Percentiles rank a stretch among this genome's conserved stretches.
These are phyloP conservation scores for Alviniconcha strummeri DNA, from an alignment of 2,888 invertebrate species.

Conservation along the genomic window DNA sequence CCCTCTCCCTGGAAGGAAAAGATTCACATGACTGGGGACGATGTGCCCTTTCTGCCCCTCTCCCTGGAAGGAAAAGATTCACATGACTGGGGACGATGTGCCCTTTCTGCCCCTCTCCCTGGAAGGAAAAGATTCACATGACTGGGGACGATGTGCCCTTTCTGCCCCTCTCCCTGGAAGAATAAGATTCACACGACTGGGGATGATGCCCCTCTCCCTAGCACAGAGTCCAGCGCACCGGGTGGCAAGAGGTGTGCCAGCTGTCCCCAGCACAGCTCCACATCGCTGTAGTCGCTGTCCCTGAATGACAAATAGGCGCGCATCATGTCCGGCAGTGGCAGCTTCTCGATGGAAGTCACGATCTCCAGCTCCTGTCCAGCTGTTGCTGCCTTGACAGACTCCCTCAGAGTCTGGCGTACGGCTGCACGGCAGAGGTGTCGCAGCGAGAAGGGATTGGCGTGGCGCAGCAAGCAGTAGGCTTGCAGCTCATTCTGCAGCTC, in stretches of 20 bases:
- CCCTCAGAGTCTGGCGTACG: background rate
- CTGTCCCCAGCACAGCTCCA: background rate
- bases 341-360: constrained; percentile 31
- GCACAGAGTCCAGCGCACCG: background rate
- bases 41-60: too few species aligned
- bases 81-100: too few species aligned
- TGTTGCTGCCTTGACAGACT: background rate
- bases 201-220: too few species aligned
- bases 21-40: too few species aligned
- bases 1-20: too few species aligned
- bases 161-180: too few species aligned
- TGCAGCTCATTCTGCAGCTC: constrained; percentile 43
- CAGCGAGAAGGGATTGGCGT: constrained; percentile 2
- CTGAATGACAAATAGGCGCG: constrained; percentile 40
- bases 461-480: constrained; percentile 28
- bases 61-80: too few species aligned
- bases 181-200: too few species aligned
- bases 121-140: too few species aligned
- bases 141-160: too few species aligned
- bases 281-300: constrained; percentile 32
- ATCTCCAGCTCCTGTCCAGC: constrained; percentile 37
- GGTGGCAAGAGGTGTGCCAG: background rate
- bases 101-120: too few species aligned
- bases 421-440: background rate
- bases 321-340: constrained; percentile 43